phyloP scores from a whole-genome alignment of 2,797 vertebrate species.

The Eremophila alpestris region DNA sequence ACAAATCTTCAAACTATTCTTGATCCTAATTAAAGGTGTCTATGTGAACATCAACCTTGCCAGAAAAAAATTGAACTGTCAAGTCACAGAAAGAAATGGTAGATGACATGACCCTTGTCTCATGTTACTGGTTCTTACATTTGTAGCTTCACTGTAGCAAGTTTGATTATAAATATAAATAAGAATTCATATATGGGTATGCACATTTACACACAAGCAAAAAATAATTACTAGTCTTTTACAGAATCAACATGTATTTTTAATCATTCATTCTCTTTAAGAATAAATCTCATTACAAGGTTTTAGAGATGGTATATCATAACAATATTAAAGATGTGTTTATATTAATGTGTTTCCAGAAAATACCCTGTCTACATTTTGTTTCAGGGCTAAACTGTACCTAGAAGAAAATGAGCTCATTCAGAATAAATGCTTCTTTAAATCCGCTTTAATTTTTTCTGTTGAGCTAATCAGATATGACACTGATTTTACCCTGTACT shows the following conservation, averaged over 20 bases:
- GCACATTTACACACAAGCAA: neutral
- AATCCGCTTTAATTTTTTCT: constrained; percentile 20
- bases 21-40: constrained; percentile 36
- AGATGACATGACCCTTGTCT: neutral
- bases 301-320: neutral
- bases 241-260: neutral
- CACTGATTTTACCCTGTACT: constrained; percentile 69
- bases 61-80: constrained; percentile 33
- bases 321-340: neutral
- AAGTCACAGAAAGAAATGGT: neutral
- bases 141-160: neutral
- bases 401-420: constrained; percentile 9
- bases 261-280: neutral
- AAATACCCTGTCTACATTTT: neutral
- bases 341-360: neutral
- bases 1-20: neutral
- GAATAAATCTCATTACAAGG: neutral
- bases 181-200: neutral
- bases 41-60: neutral
- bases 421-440: constrained; percentile 57
- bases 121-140: neutral
- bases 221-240: neutral
- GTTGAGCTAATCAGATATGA: constrained; percentile 67
- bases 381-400: neutral
- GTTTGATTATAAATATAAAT: neutral